These are phyloP conservation scores for Zoanthus sansibaricus DNA, from an alignment of 92 coral and sea anemone species.

Conservation along the genomic window DNA sequence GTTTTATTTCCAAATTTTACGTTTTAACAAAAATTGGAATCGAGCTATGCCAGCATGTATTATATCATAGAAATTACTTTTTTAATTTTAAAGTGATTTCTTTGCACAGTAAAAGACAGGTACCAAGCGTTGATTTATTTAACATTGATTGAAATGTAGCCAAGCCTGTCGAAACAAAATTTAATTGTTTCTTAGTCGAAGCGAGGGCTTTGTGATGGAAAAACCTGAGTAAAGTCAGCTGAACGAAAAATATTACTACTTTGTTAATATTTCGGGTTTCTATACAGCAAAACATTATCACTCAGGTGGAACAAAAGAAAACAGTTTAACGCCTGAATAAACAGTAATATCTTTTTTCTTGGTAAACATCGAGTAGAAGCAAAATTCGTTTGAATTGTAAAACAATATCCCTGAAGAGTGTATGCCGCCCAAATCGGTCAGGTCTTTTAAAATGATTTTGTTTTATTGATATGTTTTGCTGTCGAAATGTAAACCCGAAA, in stretches of 20 bases:
- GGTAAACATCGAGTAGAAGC: slow-evolving; percentile 15
- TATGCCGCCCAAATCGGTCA: not conserved
- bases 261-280: slow-evolving; percentile 31
- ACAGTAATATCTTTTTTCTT: slow-evolving; percentile 38
- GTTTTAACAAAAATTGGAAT: not conserved
- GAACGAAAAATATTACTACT: slow-evolving; percentile 21
- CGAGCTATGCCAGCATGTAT: not conserved
- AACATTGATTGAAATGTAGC: slow-evolving; percentile 20
- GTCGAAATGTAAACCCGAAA: not conserved
- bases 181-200: slow-evolving; percentile 23
- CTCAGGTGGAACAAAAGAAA: slow-evolving; percentile 30
- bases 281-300: slow-evolving; percentile 5
- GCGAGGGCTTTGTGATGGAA: not conserved
- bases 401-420: not conserved
- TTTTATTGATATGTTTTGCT: not conserved
- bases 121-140: not conserved
- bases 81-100: not conserved
- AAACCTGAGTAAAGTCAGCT: slow-evolving; percentile 44
- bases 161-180: not conserved
- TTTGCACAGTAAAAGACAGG: not conserved
- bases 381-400: not conserved
- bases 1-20: not conserved
- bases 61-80: not conserved
- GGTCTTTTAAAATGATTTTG: not conserved
- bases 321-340: slow-evolving; percentile 43